Percentiles rank a stretch among this genome's conserved stretches.
Conservation (phyloP, 2,888 invertebrate species). For the Brachyptera putata region DNA sequence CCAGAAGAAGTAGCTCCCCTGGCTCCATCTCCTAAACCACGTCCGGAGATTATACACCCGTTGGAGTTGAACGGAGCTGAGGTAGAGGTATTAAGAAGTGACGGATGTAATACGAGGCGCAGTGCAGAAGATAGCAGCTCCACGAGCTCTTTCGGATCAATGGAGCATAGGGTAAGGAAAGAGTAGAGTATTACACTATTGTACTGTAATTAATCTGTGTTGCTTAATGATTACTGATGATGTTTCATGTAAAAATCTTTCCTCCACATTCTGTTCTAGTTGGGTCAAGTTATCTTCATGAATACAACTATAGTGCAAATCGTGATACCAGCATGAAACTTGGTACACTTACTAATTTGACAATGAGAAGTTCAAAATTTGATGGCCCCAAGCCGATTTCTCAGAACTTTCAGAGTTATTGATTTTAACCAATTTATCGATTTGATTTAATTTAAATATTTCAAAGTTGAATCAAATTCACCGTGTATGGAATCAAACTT, state of each 20-base stretch:
- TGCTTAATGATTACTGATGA: not conserved
- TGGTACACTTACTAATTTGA: too few species aligned
- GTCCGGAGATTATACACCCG: conserved; percentile 84
- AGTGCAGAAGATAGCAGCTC: conserved; percentile 39
- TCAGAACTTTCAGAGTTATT: too few species aligned
- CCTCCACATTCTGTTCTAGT: too few species aligned
- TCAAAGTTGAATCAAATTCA: too few species aligned
- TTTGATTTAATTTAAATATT: too few species aligned
- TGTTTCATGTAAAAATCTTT: not conserved
- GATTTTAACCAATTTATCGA: too few species aligned
- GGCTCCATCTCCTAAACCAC: conserved; percentile 61
- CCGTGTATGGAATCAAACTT: too few species aligned
- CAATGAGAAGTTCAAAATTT: too few species aligned
- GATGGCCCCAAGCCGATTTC: too few species aligned
- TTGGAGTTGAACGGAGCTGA: conserved; percentile 76
- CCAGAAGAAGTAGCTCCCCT: conserved; percentile 16
- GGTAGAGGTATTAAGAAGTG: conserved; percentile 63
- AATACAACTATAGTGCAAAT: too few species aligned
- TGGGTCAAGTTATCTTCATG: too few species aligned
- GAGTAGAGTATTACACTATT: not conserved
- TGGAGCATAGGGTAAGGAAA: conserved; percentile 21
- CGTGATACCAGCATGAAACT: too few species aligned
- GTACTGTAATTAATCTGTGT: not conserved
- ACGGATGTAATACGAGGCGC: conserved; percentile 16
- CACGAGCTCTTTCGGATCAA: conserved; percentile 34